Evolutionary conservation across 2,888 invertebrate genomes (phyloP), one percentile per base, ranked within the genome.

Genomic region (Habroteleia sp.): DNA sequence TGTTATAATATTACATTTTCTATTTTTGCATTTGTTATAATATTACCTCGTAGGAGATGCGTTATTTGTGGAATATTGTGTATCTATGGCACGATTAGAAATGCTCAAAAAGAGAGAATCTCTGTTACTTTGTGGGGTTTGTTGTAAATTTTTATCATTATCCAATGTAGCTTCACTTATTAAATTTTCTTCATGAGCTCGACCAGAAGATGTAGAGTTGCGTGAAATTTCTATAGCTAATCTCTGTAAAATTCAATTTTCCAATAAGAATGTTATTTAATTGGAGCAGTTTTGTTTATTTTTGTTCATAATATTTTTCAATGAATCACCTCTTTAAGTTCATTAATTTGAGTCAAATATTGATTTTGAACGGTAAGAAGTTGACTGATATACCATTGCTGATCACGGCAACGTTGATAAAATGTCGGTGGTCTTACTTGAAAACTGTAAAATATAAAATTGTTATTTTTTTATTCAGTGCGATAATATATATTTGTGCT

Each of bases 371-470:
- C 91, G 6, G 93, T 92, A 79, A 95, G 92, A 71, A 97, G 90
- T 87, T 96, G 96, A 85, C 93, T 93, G 78, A 97, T 96, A 87
- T 95, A 96, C 95, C 96, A 96, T 87, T 96, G 95, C 85, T 96
- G 96, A 89, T 97, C 97, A 75, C 97, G 92, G 86, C 96, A 96
- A 60, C 96, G 94, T 89, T 97, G 97, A 89, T 95, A 97, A 89
- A 96, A 97, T 39, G 97, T 97, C 2, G 97, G 97, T 20, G 97
- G 95, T 23, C 97, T 92, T 14, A 97, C 97, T 91, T 96, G 95
- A 89, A 96, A 96, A 84, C 94, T 94, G 44, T 54, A 48, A 63
- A 54, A 42, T 10, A 8, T 1, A 16, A 11, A 42, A 23, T 42
- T 23, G n/a, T 25, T 25, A 25, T 25, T 6, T 6, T 25, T 25